Evolutionary conservation across 2,797 vertebrate species (phyloP).

Genomic region (Atherinosoma microstoma): DNA sequence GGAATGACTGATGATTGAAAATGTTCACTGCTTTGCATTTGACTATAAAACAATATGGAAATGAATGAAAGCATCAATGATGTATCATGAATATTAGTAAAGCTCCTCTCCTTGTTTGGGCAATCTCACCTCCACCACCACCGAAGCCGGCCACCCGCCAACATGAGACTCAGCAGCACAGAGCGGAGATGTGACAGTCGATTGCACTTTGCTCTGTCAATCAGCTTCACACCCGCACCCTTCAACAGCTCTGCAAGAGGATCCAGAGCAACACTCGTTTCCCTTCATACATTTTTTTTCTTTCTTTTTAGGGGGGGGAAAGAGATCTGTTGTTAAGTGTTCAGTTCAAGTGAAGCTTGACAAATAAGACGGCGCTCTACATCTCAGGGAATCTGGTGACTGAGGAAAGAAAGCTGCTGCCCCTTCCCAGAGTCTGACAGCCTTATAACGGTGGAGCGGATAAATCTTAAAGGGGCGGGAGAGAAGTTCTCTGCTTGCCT

Average conservation of each 20-base stretch:
- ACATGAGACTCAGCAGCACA: conserved; percentile 55
- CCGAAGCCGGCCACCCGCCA: conserved; percentile 53
- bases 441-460: conserved; percentile 77
- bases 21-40: conserved; percentile 85
- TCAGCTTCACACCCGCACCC: conserved; percentile 60
- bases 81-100: conserved; percentile 69
- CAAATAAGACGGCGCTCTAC: conserved; percentile 88
- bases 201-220: conserved; percentile 19
- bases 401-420: conserved; percentile 87
- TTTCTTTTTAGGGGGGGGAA: conserved; percentile 6
- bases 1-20: conserved; percentile 82
- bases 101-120: conserved; percentile 68
- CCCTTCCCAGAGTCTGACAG: conserved; percentile 79
- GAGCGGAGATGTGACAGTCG: conserved; percentile 36
- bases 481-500: conserved; percentile 78
- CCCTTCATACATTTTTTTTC: conserved; percentile 17
- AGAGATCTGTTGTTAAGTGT: conserved; percentile 52
- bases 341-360: conserved; percentile 78
- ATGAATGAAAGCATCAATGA: conserved; percentile 75
- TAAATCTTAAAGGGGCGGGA: conserved; percentile 64
- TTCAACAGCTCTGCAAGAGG: conserved; percentile 40
- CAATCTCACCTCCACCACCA: conserved; percentile 68
- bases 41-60: conserved; percentile 76
- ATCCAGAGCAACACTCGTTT: conserved; percentile 54
- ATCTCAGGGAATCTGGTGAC: conserved; percentile 98